Evolutionary conservation across 2,113 vertebrate genomes (phyloP).

Genomic region (Pseudolaguvia tuberculata): DNA sequence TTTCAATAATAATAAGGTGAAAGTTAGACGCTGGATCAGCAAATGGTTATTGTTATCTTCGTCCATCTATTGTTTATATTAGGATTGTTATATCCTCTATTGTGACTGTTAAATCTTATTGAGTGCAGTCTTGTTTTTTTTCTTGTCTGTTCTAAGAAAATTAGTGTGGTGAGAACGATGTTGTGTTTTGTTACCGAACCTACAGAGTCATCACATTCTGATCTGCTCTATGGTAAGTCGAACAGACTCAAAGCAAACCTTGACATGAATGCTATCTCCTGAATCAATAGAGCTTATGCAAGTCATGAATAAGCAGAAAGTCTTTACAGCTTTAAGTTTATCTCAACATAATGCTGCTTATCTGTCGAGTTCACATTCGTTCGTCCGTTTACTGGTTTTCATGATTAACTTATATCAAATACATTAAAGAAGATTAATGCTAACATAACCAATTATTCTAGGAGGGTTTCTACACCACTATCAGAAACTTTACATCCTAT

Average conservation of each 20-base stretch:
- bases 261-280: slow-evolving; percentile 9
- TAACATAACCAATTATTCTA: too few relatives aligned
- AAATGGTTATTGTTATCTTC: too few relatives aligned
- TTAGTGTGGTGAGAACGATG: neutral
- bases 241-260: neutral
- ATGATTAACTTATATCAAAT: too few relatives aligned
- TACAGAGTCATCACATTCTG: neutral
- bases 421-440: too few relatives aligned
- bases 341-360: neutral
- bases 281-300: slow-evolving; percentile 24
- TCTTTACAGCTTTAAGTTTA: neutral
- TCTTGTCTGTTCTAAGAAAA: neutral
- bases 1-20: neutral
- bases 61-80: too few relatives aligned
- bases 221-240: neutral
- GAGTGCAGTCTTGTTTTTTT: too few relatives aligned
- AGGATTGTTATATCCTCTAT: neutral
- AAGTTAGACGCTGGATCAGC: neutral
- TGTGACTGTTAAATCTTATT: neutral
- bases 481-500: too few relatives aligned
- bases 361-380: slow-evolving; percentile 12
- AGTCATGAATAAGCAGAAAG: slow-evolving; percentile 33
- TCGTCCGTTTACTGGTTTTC: too few relatives aligned
- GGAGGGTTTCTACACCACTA: too few relatives aligned
- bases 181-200: neutral